Evolutionary conservation across 2,888 invertebrate species (phyloP).

Genomic region (Chalcosyrphus nemorum): DNA sequence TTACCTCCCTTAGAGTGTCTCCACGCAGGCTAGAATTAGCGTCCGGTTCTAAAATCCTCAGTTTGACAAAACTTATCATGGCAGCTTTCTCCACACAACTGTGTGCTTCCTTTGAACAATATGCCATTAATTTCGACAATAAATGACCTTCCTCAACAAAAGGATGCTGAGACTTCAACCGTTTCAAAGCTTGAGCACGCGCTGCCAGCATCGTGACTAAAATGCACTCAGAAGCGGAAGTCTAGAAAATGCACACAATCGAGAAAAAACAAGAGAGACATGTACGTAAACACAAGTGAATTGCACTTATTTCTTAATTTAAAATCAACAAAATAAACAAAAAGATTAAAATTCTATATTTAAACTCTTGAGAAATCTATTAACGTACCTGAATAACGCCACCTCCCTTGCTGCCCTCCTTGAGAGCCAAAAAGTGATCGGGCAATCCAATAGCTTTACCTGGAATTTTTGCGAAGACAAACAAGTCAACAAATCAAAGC

Average conservation of each 20-base stretch:
- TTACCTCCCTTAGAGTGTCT: conserved; percentile 89
- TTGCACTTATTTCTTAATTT: background rate
- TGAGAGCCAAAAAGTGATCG: conserved; percentile 91
- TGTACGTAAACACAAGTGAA: background rate
- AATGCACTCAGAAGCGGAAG: conserved; percentile 97
- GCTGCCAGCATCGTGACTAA: conserved; percentile 96
- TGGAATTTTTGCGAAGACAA: conserved; percentile 77
- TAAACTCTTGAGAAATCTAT: conserved; percentile 12
- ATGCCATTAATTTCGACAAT: conserved; percentile 95
- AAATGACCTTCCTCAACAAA: conserved; percentile 95
- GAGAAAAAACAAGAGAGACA: too few species aligned
- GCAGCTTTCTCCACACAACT: conserved; percentile 97
- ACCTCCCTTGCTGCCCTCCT: conserved; percentile 93
- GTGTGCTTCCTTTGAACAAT: conserved; percentile 94
- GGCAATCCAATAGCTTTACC: conserved; percentile 96
- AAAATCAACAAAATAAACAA: background rate
- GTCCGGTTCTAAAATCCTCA: conserved; percentile 94
- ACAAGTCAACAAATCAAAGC: conserved; percentile 33
- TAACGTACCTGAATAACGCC: conserved; percentile 94
- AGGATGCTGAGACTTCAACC: conserved; percentile 92
- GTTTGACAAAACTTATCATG: conserved; percentile 95
- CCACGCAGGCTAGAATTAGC: conserved; percentile 91
- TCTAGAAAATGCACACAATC: conserved; percentile 84
- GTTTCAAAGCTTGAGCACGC: conserved; percentile 92
- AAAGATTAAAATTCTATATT: conserved; percentile 23